Evolutionary conservation across 2,888 invertebrate genomes (phyloP), one percentile per base, ranked within the genome.

Genomic region (Pyrrhosoma nymphula): DNA sequence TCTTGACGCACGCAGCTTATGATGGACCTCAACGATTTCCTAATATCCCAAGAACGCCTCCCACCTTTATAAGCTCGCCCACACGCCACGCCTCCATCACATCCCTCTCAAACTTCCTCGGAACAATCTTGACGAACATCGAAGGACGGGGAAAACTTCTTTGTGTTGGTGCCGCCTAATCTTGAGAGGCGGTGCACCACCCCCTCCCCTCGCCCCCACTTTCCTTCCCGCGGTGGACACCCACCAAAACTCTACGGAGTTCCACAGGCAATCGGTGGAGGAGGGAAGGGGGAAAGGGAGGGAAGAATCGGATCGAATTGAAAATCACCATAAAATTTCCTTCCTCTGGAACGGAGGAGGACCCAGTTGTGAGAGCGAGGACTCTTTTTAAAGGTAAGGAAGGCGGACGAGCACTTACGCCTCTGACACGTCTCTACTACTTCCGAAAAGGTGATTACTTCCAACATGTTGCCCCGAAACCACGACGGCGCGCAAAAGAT

Each of bases 381-480:
- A 69, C 69, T n/a, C 69, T n/a, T 47, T 47, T 47, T 47, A 47
- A 47, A 47, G 47, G 12, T 69, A n/a, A n/a, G 69, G 26, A n/a
- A n/a, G 69, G 26, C 26, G 26, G 69, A 0, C 69, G 8, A 8
- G 26, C 69, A 69, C 69, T 69, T 69, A 69, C 69, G 69, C 26
- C 69, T 69, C 69, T 26, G 26, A 69, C 0, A 69, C 69, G 26
- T 69, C 69, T 26, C 69, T n/a, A 26, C 69, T n/a, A 47, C 47
- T 47, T 47, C 69, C 69, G n/a, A 69, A 47, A 82, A 82, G 82
- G 82, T 30, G 82, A 82, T 82, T 82, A 82, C 82, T 82, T 35
- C 82, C 30, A 82, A 82, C 82, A 82, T 82, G 82, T 35, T 82
- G 82, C 82, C 82, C 35, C 16, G 35, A 18, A 82, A 35, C 82